Conservation (phyloP, 2,797 vertebrate species). For the Centroberyx gerrardi region DNA sequence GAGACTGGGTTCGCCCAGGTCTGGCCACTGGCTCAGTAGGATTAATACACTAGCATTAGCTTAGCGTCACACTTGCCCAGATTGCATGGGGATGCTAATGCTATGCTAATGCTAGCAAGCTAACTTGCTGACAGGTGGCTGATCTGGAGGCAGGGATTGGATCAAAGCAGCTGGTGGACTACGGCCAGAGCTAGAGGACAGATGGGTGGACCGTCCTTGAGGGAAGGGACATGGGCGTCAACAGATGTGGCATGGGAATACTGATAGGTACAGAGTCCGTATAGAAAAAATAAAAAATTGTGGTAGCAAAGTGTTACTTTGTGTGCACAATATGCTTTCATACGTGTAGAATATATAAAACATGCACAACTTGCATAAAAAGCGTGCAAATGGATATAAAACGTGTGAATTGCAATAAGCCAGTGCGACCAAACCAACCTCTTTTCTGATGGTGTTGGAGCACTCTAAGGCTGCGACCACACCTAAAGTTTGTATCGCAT, state of each 20-base stretch:
- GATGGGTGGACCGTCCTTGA: slow-evolving; percentile 20
- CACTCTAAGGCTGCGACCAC: too few relatives aligned
- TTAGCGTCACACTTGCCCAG: slow-evolving; percentile 50
- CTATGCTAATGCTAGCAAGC: slow-evolving; percentile 39
- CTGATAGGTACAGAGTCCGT: background rate
- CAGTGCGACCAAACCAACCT: too few relatives aligned
- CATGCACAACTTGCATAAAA: too few relatives aligned
- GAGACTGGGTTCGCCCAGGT: slow-evolving; percentile 67
- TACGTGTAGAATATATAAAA: too few relatives aligned
- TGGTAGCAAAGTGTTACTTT: too few relatives aligned
- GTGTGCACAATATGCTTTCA: too few relatives aligned
- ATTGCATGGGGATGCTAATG: slow-evolving; percentile 34
- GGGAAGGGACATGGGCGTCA: slow-evolving; percentile 18
- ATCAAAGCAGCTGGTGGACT: slow-evolving; percentile 40
- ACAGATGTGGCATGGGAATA: slow-evolving; percentile 37
- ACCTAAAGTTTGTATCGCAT: too few relatives aligned
- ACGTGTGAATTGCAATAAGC: too few relatives aligned
- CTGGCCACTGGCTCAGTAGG: slow-evolving; percentile 65
- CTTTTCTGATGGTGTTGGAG: too few relatives aligned
- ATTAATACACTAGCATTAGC: slow-evolving; percentile 72
- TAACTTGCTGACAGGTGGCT: slow-evolving; percentile 23
- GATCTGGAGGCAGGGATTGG: slow-evolving; percentile 2
- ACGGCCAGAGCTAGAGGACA: slow-evolving; percentile 12
- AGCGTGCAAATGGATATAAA: too few relatives aligned
- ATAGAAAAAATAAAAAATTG: too few relatives aligned